These are phyloP conservation scores for Anguilla anguilla DNA, from an alignment of 2,797 vertebrate genomes.

Conservation along the genomic window DNA sequence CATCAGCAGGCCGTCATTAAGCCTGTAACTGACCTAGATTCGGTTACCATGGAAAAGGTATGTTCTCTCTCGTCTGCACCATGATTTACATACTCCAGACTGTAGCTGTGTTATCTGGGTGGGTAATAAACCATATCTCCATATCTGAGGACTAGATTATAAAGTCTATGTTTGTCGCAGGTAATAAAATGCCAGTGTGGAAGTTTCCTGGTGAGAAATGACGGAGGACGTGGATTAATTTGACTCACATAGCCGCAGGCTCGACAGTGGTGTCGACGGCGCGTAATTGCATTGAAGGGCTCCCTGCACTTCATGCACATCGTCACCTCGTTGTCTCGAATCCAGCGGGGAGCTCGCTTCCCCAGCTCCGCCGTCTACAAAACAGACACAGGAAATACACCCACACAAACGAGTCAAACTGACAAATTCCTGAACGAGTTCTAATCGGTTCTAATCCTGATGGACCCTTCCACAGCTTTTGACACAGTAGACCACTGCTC, in stretches of 20 bases:
- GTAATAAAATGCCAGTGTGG: neutral
- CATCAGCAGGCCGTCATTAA: neutral
- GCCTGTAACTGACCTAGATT: neutral
- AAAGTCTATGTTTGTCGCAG: neutral
- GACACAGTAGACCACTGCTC: neutral
- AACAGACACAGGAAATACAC: slow-evolving; percentile 16
- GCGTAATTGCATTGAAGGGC: slow-evolving; percentile 88
- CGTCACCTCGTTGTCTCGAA: slow-evolving; percentile 95
- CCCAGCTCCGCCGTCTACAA: slow-evolving; percentile 88
- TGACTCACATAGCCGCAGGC: slow-evolving; percentile 89
- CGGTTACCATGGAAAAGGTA: neutral
- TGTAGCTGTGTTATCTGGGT: neutral
- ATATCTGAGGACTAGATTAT: neutral
- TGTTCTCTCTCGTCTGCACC: neutral
- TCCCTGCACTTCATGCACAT: slow-evolving; percentile 99
- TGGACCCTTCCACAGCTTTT: neutral
- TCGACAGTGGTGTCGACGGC: slow-evolving; percentile 92
- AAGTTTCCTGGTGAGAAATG: neutral
- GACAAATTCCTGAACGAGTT: neutral
- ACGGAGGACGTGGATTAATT: neutral
- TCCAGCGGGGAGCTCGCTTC: slow-evolving; percentile 92
- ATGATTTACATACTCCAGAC: neutral
- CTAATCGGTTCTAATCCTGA: neutral
- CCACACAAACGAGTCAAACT: neutral
- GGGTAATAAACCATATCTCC: neutral